These are phyloP conservation scores for Orthosia cruda DNA, from an alignment of 2,888 invertebrate genomes.

Conservation along the genomic window DNA sequence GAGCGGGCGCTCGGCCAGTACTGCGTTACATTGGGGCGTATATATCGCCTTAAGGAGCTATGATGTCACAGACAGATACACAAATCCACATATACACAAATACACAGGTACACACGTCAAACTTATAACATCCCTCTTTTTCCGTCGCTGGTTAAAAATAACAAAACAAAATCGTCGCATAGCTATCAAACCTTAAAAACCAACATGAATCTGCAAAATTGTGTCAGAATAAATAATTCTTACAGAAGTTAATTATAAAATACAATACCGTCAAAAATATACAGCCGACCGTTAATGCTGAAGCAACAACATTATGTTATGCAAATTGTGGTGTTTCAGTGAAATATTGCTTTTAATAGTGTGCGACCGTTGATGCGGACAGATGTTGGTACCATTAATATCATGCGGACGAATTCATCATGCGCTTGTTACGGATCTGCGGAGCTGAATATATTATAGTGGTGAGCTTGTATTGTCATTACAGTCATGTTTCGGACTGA, in stretches of 20 bases:
- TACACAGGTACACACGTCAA: no score
- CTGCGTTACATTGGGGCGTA: no score
- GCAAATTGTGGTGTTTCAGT: constrained; percentile 73
- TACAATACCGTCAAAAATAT: constrained; percentile 45
- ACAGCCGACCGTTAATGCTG: constrained; percentile 56
- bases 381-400: constrained; percentile 75
- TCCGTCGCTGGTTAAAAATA: no score
- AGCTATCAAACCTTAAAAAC: no score
- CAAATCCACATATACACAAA: no score
- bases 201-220: no score
- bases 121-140: no score
- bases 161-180: no score
- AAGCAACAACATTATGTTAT: constrained; percentile 72
- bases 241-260: constrained; percentile 41
- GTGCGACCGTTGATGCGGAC: constrained; percentile 70
- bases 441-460: constrained; percentile 17
- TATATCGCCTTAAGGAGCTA: no score
- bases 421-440: constrained; percentile 32
- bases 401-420: constrained; percentile 69
- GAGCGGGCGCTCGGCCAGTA: no score
- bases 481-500: neutral
- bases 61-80: no score
- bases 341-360: constrained; percentile 75
- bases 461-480: constrained; percentile 13
- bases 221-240: no score